phyloP scores from a whole-genome alignment of 2,113 vertebrate genomes.

The Puffinus mauretanicus region DNA sequence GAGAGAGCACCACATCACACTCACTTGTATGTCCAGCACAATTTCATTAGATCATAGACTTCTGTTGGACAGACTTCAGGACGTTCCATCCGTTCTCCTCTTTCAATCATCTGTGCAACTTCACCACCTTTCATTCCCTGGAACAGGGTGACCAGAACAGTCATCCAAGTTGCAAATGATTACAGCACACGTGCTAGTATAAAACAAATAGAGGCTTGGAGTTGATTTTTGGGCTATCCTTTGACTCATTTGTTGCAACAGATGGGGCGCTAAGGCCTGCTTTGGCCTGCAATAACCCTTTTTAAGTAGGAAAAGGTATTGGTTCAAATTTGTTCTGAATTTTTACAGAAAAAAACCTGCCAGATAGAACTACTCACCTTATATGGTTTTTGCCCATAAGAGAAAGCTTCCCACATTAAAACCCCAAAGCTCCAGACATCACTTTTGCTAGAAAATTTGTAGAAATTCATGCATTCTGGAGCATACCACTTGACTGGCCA shows the following conservation, averaged over 20 bases:
- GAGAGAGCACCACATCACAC: constrained; percentile 23
- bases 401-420: constrained; percentile 97
- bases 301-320: not conserved
- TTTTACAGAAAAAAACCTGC: not conserved
- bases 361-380: constrained; percentile 74
- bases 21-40: constrained; percentile 95
- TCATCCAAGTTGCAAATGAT: not conserved
- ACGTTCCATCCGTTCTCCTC: constrained; percentile 84
- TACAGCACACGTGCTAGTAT: not conserved
- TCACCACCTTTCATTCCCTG: constrained; percentile 97
- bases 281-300: not conserved
- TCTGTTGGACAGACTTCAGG: constrained; percentile 84
- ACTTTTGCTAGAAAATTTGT: constrained; percentile 94
- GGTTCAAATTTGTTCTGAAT: not conserved
- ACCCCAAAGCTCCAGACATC: constrained; percentile 99
- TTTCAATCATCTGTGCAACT: constrained; percentile 90
- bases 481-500: constrained; percentile 99
- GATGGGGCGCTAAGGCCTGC: not conserved
- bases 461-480: constrained; percentile 94
- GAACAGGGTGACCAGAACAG: not conserved
- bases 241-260: not conserved
- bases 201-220: not conserved
- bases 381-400: constrained; percentile 93
- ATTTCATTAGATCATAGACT: constrained; percentile 87
- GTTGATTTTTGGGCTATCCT: not conserved